phyloP scores from a whole-genome alignment of 2,888 invertebrate genomes.

The Oligia fasciuncula region DNA sequence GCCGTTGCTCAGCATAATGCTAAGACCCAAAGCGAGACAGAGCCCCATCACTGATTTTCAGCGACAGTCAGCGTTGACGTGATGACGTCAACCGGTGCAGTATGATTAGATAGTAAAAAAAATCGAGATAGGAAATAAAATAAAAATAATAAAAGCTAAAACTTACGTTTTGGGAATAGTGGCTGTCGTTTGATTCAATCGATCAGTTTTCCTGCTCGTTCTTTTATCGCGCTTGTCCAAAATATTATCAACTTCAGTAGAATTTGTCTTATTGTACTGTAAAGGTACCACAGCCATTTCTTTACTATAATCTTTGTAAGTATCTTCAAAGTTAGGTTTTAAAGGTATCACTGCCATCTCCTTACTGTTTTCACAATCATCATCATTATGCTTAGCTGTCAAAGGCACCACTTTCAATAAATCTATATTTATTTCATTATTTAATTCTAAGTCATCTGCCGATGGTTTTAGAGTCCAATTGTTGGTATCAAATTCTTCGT shows the following conservation, averaged over 20 bases:
- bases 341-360: conserved; percentile 80
- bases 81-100: too few species aligned
- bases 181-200: conserved; percentile 87
- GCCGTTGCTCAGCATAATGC: too few species aligned
- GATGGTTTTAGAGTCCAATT: conserved; percentile 74
- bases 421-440: conserved; percentile 75
- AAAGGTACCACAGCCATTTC: conserved; percentile 82
- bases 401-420: conserved; percentile 84
- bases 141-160: background rate
- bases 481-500: conserved; percentile 77
- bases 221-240: conserved; percentile 86
- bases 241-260: conserved; percentile 82
- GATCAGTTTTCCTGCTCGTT: conserved; percentile 88
- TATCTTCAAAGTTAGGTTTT: conserved; percentile 57
- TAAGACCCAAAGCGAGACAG: too few species aligned
- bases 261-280: conserved; percentile 83
- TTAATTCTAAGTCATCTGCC: conserved; percentile 64
- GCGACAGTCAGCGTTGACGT: too few species aligned
- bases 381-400: conserved; percentile 58
- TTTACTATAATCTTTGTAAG: conserved; percentile 67
- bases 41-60: too few species aligned
- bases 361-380: conserved; percentile 33
- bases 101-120: too few species aligned
- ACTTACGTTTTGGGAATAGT: conserved; percentile 88
- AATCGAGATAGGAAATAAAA: too few species aligned